A percentile compares a stretch with the other conserved stretches of the same genome.
Evolutionary conservation across 2,888 invertebrate genomes (phyloP).

Genomic region (Deroplatys truncata): DNA sequence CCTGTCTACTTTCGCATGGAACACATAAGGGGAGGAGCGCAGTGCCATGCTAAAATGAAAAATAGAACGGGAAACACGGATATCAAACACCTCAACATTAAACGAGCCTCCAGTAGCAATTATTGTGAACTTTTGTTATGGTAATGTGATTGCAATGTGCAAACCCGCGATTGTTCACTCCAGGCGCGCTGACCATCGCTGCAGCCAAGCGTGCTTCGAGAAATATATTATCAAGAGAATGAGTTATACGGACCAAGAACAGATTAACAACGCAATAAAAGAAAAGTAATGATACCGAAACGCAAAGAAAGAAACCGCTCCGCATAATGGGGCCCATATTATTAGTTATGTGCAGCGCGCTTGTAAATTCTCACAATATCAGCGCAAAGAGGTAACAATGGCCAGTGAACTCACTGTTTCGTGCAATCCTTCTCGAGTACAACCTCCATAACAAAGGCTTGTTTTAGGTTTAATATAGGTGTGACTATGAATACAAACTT

Average conservation of each 20-base stretch:
- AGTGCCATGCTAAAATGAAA: neutral
- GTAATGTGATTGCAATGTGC: neutral
- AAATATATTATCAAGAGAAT: neutral
- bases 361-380: too few relatives aligned
- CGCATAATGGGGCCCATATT: neutral
- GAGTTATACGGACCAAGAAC: neutral
- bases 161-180: neutral
- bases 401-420: too few relatives aligned
- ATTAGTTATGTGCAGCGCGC: neutral
- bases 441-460: too few relatives aligned
- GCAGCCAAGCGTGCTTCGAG: neutral
- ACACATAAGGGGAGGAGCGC: neutral
- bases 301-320: neutral
- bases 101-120: neutral
- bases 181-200: neutral
- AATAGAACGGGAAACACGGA: neutral
- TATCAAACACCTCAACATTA: neutral
- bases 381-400: too few relatives aligned
- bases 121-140: slow-evolving; percentile 11
- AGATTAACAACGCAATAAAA: slow-evolving; percentile 8
- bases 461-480: too few relatives aligned
- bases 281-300: neutral
- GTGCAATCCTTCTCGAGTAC: too few relatives aligned
- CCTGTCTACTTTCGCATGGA: neutral
- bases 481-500: too few relatives aligned